Percentiles rank a stretch among this genome's conserved stretches.
phyloP scores from a whole-genome alignment of 2,113 vertebrate genomes.

The Tragelaphus buxtoni region DNA sequence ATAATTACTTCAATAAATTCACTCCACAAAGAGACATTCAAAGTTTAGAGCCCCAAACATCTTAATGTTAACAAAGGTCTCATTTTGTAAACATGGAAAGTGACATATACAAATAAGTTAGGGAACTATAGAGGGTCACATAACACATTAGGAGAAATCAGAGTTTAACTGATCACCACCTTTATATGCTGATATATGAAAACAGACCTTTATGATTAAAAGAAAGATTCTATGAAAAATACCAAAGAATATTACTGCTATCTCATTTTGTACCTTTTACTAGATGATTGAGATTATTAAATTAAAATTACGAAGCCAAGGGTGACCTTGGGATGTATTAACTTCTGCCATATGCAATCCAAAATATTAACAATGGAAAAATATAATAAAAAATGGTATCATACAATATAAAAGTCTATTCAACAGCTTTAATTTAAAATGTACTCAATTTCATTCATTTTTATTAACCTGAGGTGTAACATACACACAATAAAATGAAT shows the following conservation, averaged over 20 bases:
- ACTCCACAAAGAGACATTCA: background rate
- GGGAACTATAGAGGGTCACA: background rate
- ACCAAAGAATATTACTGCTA: background rate
- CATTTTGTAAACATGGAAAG: background rate
- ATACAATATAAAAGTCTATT: background rate
- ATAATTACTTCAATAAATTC: background rate
- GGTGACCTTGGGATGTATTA: background rate
- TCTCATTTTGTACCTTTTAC: slow-evolving; percentile 19
- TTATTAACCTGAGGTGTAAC: background rate
- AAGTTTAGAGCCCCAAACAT: background rate
- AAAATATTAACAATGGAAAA: slow-evolving; percentile 21
- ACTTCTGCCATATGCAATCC: background rate
- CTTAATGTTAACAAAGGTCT: slow-evolving; percentile 3
- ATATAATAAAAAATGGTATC: background rate
- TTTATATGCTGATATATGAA: background rate
- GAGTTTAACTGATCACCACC: background rate
- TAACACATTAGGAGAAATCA: background rate
- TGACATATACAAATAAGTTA: background rate
- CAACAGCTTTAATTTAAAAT: slow-evolving; percentile 21
- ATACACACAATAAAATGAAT: background rate
- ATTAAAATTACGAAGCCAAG: background rate
- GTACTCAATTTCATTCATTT: background rate
- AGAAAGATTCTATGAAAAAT: slow-evolving; percentile 12
- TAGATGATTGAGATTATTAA: background rate
- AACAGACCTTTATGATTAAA: background rate